Conservation (phyloP, 2,888 invertebrate genomes). For the Drosophila suboccidentalis region DNA sequence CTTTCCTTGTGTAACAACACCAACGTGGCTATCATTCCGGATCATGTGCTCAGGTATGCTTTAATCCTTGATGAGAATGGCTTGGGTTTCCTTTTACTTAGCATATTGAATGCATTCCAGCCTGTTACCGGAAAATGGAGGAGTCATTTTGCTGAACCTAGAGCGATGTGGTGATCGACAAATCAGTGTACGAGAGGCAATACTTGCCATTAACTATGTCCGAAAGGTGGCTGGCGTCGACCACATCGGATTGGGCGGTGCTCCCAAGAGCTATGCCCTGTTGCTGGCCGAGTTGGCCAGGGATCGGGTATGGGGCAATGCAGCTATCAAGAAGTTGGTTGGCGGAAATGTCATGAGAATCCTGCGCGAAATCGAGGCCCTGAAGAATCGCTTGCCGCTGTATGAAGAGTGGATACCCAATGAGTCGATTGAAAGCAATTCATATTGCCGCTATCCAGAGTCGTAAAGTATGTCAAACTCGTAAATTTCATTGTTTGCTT, state of each 20-base stretch:
- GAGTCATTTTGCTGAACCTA: constrained; percentile 89
- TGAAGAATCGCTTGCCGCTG: constrained; percentile 86
- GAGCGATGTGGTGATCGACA: constrained; percentile 86
- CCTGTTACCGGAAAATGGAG: constrained; percentile 86
- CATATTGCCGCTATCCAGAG: constrained; percentile 87
- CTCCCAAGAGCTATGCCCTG: constrained; percentile 87
- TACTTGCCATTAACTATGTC: constrained; percentile 89
- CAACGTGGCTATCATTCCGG: constrained; percentile 92
- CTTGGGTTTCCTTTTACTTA: neutral
- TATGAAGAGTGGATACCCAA: constrained; percentile 87
- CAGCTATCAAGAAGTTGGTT: constrained; percentile 88
- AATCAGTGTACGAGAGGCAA: constrained; percentile 84
- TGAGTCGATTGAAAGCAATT: constrained; percentile 86
- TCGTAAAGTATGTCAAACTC: constrained; percentile 69
- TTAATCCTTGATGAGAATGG: neutral
- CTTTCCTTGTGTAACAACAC: constrained; percentile 89
- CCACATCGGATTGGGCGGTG: constrained; percentile 88
- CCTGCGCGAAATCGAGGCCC: constrained; percentile 86
- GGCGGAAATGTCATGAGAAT: constrained; percentile 88
- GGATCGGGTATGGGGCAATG: constrained; percentile 88
- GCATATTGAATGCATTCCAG: constrained; percentile 48
- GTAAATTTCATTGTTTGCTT: constrained; percentile 22
- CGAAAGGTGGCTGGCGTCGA: constrained; percentile 89
- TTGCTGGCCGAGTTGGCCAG: constrained; percentile 88
- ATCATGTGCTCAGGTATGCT: constrained; percentile 89